Percentiles rank a stretch among this genome's conserved stretches.
These are phyloP conservation scores for Neotoma lepida DNA, from an alignment of 2,113 vertebrate genomes.

Conservation along the genomic window DNA sequence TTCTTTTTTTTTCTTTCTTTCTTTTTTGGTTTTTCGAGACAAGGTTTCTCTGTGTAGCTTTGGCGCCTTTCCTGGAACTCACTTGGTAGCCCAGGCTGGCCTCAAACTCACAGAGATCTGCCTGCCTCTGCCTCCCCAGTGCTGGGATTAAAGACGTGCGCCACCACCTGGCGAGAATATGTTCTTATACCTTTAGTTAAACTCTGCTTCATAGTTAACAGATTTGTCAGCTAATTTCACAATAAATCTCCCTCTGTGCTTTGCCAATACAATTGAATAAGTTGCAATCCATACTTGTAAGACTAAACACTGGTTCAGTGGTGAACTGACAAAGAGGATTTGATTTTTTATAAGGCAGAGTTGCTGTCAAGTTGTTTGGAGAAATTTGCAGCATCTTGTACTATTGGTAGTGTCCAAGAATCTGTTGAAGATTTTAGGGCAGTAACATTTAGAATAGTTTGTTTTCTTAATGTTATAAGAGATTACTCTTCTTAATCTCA, in stretches of 20 bases:
- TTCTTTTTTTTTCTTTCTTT: too few species aligned
- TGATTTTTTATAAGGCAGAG: not conserved
- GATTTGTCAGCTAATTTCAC: not conserved
- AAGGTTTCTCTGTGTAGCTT: too few species aligned
- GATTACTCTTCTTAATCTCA: not conserved
- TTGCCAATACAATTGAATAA: slow-evolving; percentile 8
- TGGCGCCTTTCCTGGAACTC: too few species aligned
- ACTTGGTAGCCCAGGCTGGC: too few species aligned
- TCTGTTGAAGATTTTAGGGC: not conserved
- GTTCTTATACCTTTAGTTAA: not conserved
- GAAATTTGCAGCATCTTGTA: not conserved
- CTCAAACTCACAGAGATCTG: too few species aligned
- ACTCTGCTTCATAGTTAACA: not conserved
- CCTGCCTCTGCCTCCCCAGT: too few species aligned
- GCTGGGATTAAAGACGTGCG: too few species aligned
- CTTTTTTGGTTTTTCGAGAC: too few species aligned
- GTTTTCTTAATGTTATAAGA: not conserved
- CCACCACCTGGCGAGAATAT: too few species aligned
- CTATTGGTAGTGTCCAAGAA: not conserved
- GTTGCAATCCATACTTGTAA: not conserved
- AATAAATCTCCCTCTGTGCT: not conserved
- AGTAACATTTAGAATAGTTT: not conserved
- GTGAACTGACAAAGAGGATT: not conserved
- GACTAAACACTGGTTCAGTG: not conserved
- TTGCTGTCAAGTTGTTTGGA: not conserved